Percentiles rank a stretch among this genome's conserved stretches.
Conservation (phyloP, 2,797 vertebrate species). For the Capromys pilorides region DNA sequence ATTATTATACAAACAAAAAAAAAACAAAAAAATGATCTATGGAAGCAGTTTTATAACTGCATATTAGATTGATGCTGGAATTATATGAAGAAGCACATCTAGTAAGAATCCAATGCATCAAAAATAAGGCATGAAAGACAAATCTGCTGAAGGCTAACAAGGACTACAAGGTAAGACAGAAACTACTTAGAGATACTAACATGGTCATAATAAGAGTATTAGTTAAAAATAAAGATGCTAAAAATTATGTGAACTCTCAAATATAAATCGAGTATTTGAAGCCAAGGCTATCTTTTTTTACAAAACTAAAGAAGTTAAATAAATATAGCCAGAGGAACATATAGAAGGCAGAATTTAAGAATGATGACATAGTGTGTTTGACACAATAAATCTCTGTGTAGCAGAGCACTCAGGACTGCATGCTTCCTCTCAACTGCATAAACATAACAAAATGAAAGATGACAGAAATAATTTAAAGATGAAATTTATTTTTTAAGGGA, state of each 20-base stretch:
- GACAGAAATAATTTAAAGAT: background rate
- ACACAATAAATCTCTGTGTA: background rate
- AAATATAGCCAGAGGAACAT: background rate
- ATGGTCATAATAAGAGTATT: background rate
- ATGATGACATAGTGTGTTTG: background rate
- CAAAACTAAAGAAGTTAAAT: background rate
- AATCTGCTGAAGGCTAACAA: background rate
- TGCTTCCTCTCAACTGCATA: background rate
- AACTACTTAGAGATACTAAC: background rate
- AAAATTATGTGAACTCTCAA: background rate
- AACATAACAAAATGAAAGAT: background rate
- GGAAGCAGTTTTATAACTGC: no score
- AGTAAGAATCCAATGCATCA: background rate
- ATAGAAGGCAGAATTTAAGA: background rate
- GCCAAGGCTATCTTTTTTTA: background rate
- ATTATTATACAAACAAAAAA: no score
- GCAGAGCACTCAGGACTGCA: background rate
- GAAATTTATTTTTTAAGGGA: background rate
- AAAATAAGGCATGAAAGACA: no score
- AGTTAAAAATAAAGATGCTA: background rate
- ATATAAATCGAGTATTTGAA: background rate
- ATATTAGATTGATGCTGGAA: no score
- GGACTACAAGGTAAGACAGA: background rate
- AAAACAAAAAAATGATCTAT: no score
- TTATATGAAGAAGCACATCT: no score